Base-by-base conservation (phyloP, 2,888 invertebrate genomes). In the Ptychoptera contaminata region DNA sequence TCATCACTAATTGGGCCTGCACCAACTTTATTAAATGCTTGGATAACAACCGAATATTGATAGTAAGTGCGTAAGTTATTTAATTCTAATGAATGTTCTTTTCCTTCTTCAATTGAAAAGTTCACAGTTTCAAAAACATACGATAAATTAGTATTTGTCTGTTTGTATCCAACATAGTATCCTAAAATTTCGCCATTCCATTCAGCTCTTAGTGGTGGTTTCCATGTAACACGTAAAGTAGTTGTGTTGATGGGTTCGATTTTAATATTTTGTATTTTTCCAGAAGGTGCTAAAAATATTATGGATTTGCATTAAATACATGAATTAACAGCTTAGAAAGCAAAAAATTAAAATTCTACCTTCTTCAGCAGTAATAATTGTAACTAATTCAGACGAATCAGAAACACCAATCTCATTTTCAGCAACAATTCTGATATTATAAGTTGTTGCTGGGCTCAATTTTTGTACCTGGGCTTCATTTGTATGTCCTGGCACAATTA, bases 311-410 rank as follows among this genome's bases (percentile, higher is more conserved):
- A 23, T 23, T 23, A 23, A 23, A 23, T n/a, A n/a, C n/a, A 23
- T 23, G 23, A 23, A 23, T n/a, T n/a, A n/a, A 23, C 23, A 23
- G 23, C 7, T 23, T n/a, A n/a, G n/a, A n/a, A n/a, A n/a, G n/a
- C n/a, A n/a, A n/a, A n/a, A n/a, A n/a, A n/a, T n/a, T n/a, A n/a
- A n/a, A n/a, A n/a, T n/a, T n/a, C n/a, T 23, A 23, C 23, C 23
- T 73, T 93, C 92, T 67, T 96, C 94, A 34, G 92, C 90, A 29
- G 96, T 96, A 50, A 92, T 92, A 51, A 94, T 93, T 2, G 86
- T 86, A 2, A 93, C 90, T 2, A 86, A 83, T 58, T 92, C 90
- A 1, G 93, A 93, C 2, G 90, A 86, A 53, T 85, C 84, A 30
- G 93, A 92, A n/a, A 79, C 77, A 44, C 94, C 93, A 49, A 93